phyloP scores from a whole-genome alignment of 2,113 vertebrate species.

The Symphodus melops region DNA sequence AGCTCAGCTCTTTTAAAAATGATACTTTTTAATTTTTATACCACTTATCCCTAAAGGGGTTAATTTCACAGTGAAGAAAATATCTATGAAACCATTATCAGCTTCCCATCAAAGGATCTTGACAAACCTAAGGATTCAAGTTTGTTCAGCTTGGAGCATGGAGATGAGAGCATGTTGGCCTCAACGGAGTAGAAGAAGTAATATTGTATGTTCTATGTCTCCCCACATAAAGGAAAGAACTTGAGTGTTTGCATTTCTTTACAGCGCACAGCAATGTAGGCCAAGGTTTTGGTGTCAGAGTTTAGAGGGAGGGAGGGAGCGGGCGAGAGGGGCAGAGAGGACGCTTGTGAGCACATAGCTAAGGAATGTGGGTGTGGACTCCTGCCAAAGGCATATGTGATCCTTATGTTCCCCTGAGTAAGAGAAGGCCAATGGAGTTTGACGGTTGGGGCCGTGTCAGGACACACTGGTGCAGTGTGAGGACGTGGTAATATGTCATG shows the following conservation, averaged over 20 bases:
- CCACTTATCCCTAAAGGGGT: conserved; percentile 28
- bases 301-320: conserved; percentile 47
- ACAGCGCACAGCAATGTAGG: conserved; percentile 65
- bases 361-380: conserved; percentile 81
- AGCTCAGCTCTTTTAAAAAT: background rate
- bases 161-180: conserved; percentile 34
- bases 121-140: conserved; percentile 18
- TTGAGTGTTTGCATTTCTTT: conserved; percentile 58
- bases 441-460: conserved; percentile 69
- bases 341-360: conserved; percentile 75
- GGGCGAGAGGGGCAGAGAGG: conserved; percentile 37
- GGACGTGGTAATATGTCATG: conserved; percentile 32
- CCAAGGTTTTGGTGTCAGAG: conserved; percentile 73
- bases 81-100: conserved; percentile 24
- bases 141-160: conserved; percentile 13
- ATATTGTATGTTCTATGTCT: conserved; percentile 23
- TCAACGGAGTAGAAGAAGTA: background rate
- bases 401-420: conserved; percentile 76
- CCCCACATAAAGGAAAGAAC: conserved; percentile 16
- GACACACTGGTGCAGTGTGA: conserved; percentile 68
- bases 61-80: conserved; percentile 7
- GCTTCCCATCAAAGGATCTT: background rate
- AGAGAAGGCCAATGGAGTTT: conserved; percentile 57
- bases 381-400: conserved; percentile 79
- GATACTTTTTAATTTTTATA: background rate